Evolutionary conservation across 2,888 invertebrate genomes (phyloP).

Genomic region (Pandemis corylana): DNA sequence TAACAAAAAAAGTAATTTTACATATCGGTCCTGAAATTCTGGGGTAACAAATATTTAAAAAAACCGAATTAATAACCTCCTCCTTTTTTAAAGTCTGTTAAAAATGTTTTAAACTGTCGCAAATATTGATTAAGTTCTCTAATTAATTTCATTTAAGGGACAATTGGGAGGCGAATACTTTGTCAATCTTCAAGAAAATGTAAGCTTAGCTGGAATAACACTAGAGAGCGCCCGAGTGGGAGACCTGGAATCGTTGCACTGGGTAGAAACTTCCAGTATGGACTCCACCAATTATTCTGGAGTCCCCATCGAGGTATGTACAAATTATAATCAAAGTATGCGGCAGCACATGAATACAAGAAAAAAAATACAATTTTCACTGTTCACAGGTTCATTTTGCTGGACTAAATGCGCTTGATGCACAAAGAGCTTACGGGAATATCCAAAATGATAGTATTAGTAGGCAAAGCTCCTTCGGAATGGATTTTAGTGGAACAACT

Average conservation of each 20-base stretch:
- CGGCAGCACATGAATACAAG: too few relatives aligned
- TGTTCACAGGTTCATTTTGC: conserved; percentile 58
- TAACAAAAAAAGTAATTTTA: too few relatives aligned
- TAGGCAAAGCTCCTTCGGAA: conserved; percentile 51
- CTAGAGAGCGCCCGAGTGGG: conserved; percentile 51
- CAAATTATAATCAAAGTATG: too few relatives aligned
- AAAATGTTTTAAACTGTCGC: too few relatives aligned
- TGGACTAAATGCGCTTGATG: conserved; percentile 54
- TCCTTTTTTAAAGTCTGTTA: too few relatives aligned
- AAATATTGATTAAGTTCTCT: too few relatives aligned
- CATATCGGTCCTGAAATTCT: too few relatives aligned
- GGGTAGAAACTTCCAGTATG: conserved; percentile 53
- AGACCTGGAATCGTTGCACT: conserved; percentile 55
- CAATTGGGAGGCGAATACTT: conserved; percentile 25
- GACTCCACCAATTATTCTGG: conserved; percentile 44
- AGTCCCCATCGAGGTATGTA: conserved; percentile 56
- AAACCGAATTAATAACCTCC: too few relatives aligned
- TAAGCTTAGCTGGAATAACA: conserved; percentile 36
- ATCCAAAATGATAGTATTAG: conserved; percentile 26
- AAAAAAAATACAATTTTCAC: too few relatives aligned
- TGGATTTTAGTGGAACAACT: conserved; percentile 68
- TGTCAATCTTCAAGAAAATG: conserved; percentile 29
- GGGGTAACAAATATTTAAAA: too few relatives aligned
- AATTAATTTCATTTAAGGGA: conserved; percentile 44
- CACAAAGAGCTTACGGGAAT: conserved; percentile 53